Percentiles rank a stretch among this genome's conserved stretches.
phyloP scores from a whole-genome alignment of 1,140 invertebrate genomes.

The Trichoplusia ni region DNA sequence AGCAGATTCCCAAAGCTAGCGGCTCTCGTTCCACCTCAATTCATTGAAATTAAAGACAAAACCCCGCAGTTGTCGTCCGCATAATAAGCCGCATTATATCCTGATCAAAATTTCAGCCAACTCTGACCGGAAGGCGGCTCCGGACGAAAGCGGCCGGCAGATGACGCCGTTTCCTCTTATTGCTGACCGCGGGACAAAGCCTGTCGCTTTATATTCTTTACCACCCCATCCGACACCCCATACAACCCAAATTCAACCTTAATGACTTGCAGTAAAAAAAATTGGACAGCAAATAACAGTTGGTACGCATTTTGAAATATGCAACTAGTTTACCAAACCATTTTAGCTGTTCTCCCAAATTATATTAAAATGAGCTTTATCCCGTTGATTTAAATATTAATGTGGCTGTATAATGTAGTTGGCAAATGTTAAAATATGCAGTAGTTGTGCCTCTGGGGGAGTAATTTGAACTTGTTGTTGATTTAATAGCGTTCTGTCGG shows the following conservation, averaged over 20 bases:
- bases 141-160: constrained; percentile 59
- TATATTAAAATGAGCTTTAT: constrained; percentile 46
- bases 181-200: constrained; percentile 68
- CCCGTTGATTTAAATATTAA: constrained; percentile 36
- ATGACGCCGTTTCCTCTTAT: constrained; percentile 71
- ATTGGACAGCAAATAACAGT: constrained; percentile 28
- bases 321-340: constrained; percentile 68
- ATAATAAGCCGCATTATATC: constrained; percentile 61
- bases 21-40: neutral
- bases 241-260: constrained; percentile 37
- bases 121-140: constrained; percentile 51
- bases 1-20: neutral
- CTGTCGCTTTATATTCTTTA: constrained; percentile 50
- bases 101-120: constrained; percentile 65
- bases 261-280: constrained; percentile 24
- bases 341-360: constrained; percentile 36
- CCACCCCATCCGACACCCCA: constrained; percentile 17
- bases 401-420: constrained; percentile 5
- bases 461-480: constrained; percentile 48
- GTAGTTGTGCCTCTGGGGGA: constrained; percentile 38
- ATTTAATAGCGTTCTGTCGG: constrained; percentile 50
- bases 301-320: constrained; percentile 58
- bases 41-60: constrained; percentile 19
- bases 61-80: neutral
- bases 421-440: constrained; percentile 50